A percentile compares a stretch with the other conserved stretches of the same genome.
phyloP scores from a whole-genome alignment of 2,113 vertebrate genomes.

The Madoqua kirkii region DNA sequence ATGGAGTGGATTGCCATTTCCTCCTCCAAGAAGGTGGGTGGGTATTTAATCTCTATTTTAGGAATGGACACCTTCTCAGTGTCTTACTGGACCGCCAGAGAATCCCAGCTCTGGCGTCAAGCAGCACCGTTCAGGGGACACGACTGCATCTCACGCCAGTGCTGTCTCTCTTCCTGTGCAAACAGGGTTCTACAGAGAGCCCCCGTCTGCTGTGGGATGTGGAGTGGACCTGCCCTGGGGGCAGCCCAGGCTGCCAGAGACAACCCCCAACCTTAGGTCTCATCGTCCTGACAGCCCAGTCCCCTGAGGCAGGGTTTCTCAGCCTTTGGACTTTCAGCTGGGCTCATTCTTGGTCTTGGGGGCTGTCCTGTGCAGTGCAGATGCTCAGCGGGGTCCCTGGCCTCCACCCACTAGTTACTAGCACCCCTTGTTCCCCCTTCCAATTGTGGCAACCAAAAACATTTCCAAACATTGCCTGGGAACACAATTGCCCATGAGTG shows the following conservation, averaged over 20 bases:
- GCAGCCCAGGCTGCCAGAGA: not conserved
- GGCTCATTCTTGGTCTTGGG: not conserved
- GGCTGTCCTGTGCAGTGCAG: not conserved
- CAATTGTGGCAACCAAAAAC: not conserved
- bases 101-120: not conserved
- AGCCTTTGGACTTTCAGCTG: fast-evolving
- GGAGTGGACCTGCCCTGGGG: not conserved
- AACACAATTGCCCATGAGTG: not conserved
- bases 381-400: not conserved
- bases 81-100: not conserved
- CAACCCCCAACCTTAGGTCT: not conserved
- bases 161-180: not conserved
- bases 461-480: not conserved
- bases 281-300: not conserved
- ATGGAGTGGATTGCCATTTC: not conserved
- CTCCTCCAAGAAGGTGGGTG: not conserved
- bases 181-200: not conserved
- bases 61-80: not conserved
- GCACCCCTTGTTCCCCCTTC: not conserved
- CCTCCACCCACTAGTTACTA: not conserved
- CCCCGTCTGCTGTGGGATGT: not conserved
- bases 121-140: not conserved
- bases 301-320: not conserved
- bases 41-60: not conserved
- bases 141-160: not conserved